phyloP scores from a whole-genome alignment of 2,113 vertebrate genomes.

The Atlantisia rogersi region DNA sequence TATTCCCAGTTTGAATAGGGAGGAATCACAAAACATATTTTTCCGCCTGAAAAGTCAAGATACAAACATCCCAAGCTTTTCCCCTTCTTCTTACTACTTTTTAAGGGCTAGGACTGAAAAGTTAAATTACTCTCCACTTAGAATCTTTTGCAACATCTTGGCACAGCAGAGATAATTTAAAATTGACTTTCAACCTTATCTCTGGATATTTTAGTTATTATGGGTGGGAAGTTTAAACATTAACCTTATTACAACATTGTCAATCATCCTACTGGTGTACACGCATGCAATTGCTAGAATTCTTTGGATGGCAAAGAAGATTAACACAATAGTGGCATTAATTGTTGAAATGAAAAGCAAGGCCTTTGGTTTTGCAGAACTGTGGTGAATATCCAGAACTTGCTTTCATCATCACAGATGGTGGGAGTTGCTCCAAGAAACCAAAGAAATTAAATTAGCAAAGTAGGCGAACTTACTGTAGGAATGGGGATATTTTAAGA shows the following conservation, averaged over 20 bases:
- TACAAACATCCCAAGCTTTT: not conserved
- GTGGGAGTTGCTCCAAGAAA: not conserved
- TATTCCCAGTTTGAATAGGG: not conserved
- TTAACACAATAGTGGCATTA: conserved; percentile 27
- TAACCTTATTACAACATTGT: conserved; percentile 64
- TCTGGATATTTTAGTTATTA: conserved; percentile 62
- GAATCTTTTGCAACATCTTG: conserved; percentile 54
- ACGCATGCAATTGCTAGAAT: conserved; percentile 50
- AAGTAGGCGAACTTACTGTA: not conserved
- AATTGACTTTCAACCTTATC: conserved; percentile 65
- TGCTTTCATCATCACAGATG: not conserved
- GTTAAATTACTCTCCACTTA: conserved; percentile 33
- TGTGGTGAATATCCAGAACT: not conserved
- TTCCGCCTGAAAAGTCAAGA: not conserved
- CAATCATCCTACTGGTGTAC: conserved; percentile 42
- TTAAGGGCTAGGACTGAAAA: not conserved
- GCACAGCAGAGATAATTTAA: conserved; percentile 53
- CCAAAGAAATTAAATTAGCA: not conserved
- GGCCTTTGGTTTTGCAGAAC: not conserved
- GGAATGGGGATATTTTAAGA: not conserved
- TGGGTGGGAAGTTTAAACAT: conserved; percentile 61
- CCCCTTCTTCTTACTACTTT: not conserved
- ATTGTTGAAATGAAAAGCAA: not conserved
- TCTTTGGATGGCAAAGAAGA: conserved; percentile 38
- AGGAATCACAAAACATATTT: not conserved